Base-by-base conservation (phyloP, 2,888 invertebrate species). In the Rutpela maculata region DNA sequence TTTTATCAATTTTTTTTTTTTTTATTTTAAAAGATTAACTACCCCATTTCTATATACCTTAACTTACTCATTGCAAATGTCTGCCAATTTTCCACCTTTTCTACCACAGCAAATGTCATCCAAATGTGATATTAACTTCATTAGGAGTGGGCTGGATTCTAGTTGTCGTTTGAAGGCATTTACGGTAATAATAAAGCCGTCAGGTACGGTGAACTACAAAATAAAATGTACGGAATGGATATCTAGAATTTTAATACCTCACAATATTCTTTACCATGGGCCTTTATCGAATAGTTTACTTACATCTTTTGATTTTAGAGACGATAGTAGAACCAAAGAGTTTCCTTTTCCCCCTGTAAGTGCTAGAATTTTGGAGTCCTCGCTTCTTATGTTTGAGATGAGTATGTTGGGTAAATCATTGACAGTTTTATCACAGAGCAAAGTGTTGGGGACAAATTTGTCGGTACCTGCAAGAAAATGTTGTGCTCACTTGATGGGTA, bases 331-430 rank as follows among this genome's bases (percentile, higher is more conserved):
- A 0, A 95, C 95, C 15, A 97, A 89, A 1, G 96, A 96, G 0
- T 94, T 93, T 11, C 95, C 96, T 88, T 96, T 97, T 0, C 96
- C 96, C 0, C 97, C 97, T 0, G 95, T 94, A 11, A 94, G 87
- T 10, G 88, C 87, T 0, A 92, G 89, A 79, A 92, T 92, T 26
- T 91, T 90, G 31, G 93, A 92, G 15, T 90, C 90, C 0, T 86
- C 85, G 12, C 91, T 91, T 9, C 89, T 88, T 31, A 94, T 91
- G 0, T 88, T 79, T 1, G 82, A 66, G 6, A 86, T 80, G 19
- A 85, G 79, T 67, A 76, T 65, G n/a, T 78, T 55, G 15, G 82
- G 80, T 11, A 84, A 66, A 6, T 31, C 65, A 38, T 82, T 81
- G 0, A 79, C 78, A 63, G 73, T 82, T 59, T 78, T 83, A 31